Evolutionary conservation across 2,797 vertebrate genomes (phyloP), one percentile per base, ranked within the genome.

Genomic region (Syngnathus rostellatus): DNA sequence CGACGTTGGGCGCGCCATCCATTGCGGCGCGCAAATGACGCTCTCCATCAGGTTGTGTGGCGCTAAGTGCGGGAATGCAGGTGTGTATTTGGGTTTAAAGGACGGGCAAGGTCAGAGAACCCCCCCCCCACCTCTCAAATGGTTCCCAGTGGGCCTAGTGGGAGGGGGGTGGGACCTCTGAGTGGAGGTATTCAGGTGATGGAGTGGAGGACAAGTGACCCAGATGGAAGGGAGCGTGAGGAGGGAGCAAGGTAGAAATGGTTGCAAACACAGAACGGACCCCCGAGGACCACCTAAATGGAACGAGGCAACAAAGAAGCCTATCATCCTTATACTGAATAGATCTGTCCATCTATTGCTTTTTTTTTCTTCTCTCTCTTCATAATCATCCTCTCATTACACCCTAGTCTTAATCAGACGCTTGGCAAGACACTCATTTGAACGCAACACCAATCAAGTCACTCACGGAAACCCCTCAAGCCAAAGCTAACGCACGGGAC

Each of bases 321-420:
- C 77, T 74, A 86, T 85, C 85, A 84, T 84, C 83, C 81, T 70
- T 80, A 78, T 62, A 69, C 77, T 87, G 85, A 88, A 88, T 86
- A 79, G 84, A 87, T 83, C 81, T 83, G 85, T 85, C 82, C 58
- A 72, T 85, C 83, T 76, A 68, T 66, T 75, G 73, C 81, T 81
- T 38, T 68, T 66, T 84, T 85, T 87, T 69, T 59, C 9, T 11
- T 4, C 31, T 45, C 54, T 70, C 80, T 67, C 62, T 82, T 78
- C 81, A 73, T 84, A 83, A 85, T 86, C 86, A 87, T 77, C 71
- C 75, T 79, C 83, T 81, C 85, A 85, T 84, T 87, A 87, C 80
- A 74, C 78, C 90, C 92, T 93, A 90, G 90, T 88, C 89, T 88
- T 90, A 90, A 92, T 92, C 89, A 92, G 90, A 83, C 64, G 74